phyloP scores from a whole-genome alignment of 2,113 vertebrate genomes.

The Dicrurus megarhynchus region DNA sequence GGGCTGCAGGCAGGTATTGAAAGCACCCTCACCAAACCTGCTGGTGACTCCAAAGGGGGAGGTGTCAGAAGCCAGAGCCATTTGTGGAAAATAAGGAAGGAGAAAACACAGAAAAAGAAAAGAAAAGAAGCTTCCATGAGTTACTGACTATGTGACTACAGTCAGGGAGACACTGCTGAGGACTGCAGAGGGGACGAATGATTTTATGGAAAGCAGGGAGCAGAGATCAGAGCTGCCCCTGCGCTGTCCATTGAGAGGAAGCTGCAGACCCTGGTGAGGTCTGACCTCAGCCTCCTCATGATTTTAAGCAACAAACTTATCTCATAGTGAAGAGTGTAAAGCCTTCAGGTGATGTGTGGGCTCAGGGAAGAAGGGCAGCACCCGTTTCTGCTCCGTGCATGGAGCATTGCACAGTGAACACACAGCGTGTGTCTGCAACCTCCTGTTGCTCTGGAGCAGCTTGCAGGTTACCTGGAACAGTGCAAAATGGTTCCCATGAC shows the following conservation, averaged over 20 bases:
- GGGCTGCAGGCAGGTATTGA: not conserved
- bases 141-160: not conserved
- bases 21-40: not conserved
- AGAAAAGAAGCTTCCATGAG: not conserved
- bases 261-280: not conserved
- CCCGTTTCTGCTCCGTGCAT: not conserved
- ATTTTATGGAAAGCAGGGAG: not conserved
- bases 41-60: not conserved
- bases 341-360: not conserved
- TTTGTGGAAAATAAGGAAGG: not conserved
- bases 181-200: not conserved
- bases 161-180: not conserved
- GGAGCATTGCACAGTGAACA: not conserved
- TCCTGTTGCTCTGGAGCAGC: not conserved
- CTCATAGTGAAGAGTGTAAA: not conserved
- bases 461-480: not conserved
- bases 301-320: not conserved
- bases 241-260: not conserved
- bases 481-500: not conserved
- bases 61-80: not conserved
- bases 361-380: not conserved
- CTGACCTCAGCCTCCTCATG: not conserved
- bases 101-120: not conserved
- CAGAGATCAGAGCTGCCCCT: not conserved
- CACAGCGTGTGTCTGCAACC: not conserved